Evolutionary conservation across 2,113 vertebrate species (phyloP).

Genomic region (Lycaon pictus): DNA sequence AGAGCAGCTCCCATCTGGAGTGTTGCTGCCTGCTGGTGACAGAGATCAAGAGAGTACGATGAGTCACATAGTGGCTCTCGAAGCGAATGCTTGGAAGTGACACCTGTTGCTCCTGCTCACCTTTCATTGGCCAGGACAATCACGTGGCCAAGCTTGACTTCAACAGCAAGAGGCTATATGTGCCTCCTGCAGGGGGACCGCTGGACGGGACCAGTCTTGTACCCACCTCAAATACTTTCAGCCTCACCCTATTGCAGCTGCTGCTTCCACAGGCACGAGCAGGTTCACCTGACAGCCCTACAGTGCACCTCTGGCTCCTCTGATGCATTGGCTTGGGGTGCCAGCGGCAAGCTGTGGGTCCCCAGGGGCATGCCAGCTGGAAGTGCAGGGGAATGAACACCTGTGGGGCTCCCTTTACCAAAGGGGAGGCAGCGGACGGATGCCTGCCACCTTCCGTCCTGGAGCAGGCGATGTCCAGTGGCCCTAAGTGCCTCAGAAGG

Average conservation of each 20-base stretch:
- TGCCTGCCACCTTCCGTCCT: neutral
- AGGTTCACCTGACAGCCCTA: neutral
- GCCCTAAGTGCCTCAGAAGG: neutral
- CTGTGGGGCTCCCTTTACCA: neutral
- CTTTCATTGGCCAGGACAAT: neutral
- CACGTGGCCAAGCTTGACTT: neutral
- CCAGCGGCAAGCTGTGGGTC: neutral
- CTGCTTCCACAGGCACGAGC: neutral
- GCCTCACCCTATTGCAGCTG: neutral
- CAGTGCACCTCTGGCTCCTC: neutral
- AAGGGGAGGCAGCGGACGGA: neutral
- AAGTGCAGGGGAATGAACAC: neutral
- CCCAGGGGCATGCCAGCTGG: rapidly evolving
- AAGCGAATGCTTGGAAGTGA: neutral
- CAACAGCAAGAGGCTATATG: too few species aligned
- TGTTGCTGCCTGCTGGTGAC: neutral
- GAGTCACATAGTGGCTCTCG: neutral
- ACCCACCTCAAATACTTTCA: neutral
- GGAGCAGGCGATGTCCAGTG: neutral
- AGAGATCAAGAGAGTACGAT: rapidly evolving
- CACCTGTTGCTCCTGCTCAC: neutral
- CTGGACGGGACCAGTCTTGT: neutral
- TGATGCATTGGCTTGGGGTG: neutral
- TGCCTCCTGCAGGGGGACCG: too few species aligned
- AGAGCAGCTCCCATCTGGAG: neutral